Evolutionary conservation across 2,888 invertebrate genomes (phyloP), one percentile per base, ranked within the genome.

Genomic region (Osmoderma eremita): DNA sequence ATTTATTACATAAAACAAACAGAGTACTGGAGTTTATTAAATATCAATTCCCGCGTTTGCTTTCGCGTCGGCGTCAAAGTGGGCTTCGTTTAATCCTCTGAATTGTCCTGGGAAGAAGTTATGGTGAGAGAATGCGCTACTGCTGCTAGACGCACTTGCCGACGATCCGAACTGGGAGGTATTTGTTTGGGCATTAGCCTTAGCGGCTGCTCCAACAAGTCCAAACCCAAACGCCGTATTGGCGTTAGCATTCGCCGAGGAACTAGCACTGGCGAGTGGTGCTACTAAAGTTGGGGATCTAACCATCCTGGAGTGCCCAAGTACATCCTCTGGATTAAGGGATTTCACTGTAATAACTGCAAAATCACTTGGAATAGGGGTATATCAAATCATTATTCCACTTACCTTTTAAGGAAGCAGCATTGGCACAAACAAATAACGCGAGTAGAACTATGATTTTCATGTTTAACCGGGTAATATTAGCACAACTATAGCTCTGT

Each of bases 371-470:
- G n/a, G n/a, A n/a, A n/a, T n/a, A n/a, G n/a, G n/a, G n/a, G n/a
- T n/a, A n/a, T n/a, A n/a, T n/a, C n/a, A n/a, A n/a, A n/a, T 48
- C 6, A 18, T 20, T 22, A 13, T 42, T 17, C 5, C 54, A 70
- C 70, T 70, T 68, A 70, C 70, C 36, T 45, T 61, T 50, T 15
- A 68, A 67, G 15, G 68, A 56, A 45, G 64, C 69, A 24, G 65
- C 64, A 67, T 50, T 58, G 2, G 51, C 67, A 50, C 62, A 54
- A 15, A 36, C 69, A 8, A 68, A 45, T 49, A 68, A 61, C 24
- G 63, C 54, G 39, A 58, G 24, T 41, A 49, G 39, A 12, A 15
- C 30, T 30, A 30, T 5, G 10, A 30, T 30, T 30, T 30, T 30
- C 30, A 30, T 30, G 30, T 3, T 30, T 30, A 30, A 24, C 24